Evolutionary conservation across 2,113 vertebrate genomes (phyloP).

Genomic region (Odontesthes bonariensis): DNA sequence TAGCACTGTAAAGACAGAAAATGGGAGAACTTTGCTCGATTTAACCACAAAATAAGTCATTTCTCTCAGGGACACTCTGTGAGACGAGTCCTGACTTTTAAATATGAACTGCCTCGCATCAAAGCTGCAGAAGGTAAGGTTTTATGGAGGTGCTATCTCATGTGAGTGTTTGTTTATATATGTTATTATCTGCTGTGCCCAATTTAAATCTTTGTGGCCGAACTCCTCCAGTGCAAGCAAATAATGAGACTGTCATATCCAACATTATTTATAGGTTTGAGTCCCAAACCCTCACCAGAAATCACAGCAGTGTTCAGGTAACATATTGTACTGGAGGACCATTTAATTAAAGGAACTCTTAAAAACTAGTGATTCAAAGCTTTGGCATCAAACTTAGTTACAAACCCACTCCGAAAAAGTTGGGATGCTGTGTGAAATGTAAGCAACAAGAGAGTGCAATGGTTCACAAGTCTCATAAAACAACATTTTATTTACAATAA

Average conservation of each 20-base stretch:
- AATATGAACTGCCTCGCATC: slow-evolving; percentile 1
- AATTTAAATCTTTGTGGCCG: slow-evolving; percentile 33
- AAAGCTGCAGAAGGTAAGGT: slow-evolving; percentile 8
- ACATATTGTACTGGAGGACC: slow-evolving; percentile 12
- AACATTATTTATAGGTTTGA: slow-evolving; percentile 44
- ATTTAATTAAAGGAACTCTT: slow-evolving; percentile 1
- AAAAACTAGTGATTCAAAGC: neutral
- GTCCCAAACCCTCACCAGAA: slow-evolving; percentile 8
- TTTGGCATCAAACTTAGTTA: neutral
- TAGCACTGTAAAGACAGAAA: slow-evolving; percentile 49
- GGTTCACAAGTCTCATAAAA: no score
- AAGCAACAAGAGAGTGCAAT: no score
- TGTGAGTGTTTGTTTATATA: slow-evolving; percentile 34
- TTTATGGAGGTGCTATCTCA: slow-evolving; percentile 32
- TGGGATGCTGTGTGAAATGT: no score
- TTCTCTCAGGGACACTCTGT: slow-evolving; percentile 34
- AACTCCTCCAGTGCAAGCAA: slow-evolving; percentile 36
- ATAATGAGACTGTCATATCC: slow-evolving; percentile 28
- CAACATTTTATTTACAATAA: no score
- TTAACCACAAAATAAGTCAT: slow-evolving; percentile 62
- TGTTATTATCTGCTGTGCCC: slow-evolving; percentile 21
- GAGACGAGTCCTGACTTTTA: slow-evolving; percentile 19
- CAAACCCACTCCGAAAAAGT: no score
- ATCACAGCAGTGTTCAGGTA: slow-evolving; percentile 29
- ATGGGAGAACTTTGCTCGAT: slow-evolving; percentile 33